Base-by-base conservation (phyloP, 2,888 invertebrate species). In the Athetis lepigone region DNA sequence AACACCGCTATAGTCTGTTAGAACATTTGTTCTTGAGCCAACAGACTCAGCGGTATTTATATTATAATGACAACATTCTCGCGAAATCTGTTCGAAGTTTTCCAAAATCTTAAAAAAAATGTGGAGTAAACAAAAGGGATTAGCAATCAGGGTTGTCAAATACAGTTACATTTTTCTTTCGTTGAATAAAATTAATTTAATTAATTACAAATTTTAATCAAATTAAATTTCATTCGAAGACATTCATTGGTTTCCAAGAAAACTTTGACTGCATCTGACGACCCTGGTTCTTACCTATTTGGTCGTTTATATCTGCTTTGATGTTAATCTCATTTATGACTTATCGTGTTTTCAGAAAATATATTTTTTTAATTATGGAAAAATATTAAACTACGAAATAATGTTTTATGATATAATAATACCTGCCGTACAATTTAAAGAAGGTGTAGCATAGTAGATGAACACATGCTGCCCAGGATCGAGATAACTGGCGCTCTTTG, bases 11-110 rank as follows among this genome's bases (percentile, higher is more conserved):
- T 80, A 84, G 90, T 90, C 93, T 93, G 93, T 90, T 90, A 90
- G 93, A 93, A 93, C 92, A 52, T 69, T 27, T 58, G 93, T 93
- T 94, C 94, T 92, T 93, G 94, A 94, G 94, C 95, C 94, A 91
- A 84, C 93, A 93, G 92, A 91, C 89, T 89, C 85, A 82, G 80
- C 83, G 90, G 92, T 90, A 90, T 92, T 93, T 92, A 89, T 73
- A 75, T 47, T 55, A 51, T 19, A 47, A 39, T 45, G 46, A 51
- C 33, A 54, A 63, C 13, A 49, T 49, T 45, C 47, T 21, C 18
- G 27, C 54, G 54, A 58, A 65, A 55, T 47, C 40, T 2, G 42
- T 27, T 52, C n/a, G 29, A 47, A 18, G 39, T 40, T 60, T 25
- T 37, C 16, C 9, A 27, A 43, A 19, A 27, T 47, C 18, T 56